phyloP scores from a whole-genome alignment of 2,888 invertebrate species.

The Xylota sylvarum region DNA sequence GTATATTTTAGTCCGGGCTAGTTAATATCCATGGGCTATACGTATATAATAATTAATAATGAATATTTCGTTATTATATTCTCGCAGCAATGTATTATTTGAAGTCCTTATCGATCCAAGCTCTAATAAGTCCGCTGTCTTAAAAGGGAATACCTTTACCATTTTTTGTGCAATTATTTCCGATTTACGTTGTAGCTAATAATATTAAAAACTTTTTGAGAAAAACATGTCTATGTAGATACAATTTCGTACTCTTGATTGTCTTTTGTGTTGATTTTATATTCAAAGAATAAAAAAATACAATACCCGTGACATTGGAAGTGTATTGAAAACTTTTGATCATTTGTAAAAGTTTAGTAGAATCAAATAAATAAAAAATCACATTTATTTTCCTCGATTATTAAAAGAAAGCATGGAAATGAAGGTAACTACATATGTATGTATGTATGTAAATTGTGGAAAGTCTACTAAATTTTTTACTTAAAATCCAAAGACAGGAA shows the following conservation, averaged over 20 bases:
- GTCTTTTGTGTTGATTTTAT: not conserved
- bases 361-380: too few relatives aligned
- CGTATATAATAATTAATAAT: not conserved
- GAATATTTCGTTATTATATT: not conserved
- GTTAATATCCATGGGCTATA: not conserved
- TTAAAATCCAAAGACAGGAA: too few relatives aligned
- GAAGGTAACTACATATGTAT: too few relatives aligned
- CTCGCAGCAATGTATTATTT: not conserved
- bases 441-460: too few relatives aligned
- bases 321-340: too few relatives aligned
- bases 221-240: not conserved
- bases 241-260: not conserved
- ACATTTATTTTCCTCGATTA: too few relatives aligned
- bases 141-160: not conserved
- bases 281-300: not conserved
- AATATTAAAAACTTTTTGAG: not conserved
- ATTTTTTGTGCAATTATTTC: not conserved
- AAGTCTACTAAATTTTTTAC: too few relatives aligned
- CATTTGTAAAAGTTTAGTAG: too few relatives aligned
- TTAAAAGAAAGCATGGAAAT: too few relatives aligned
- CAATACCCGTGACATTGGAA: too few relatives aligned
- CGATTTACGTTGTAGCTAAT: not conserved
- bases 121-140: not conserved
- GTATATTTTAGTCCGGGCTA: not conserved
- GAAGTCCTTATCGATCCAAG: not conserved